Percentiles rank a stretch among this genome's conserved stretches.
Evolutionary conservation across 2,797 vertebrate species (phyloP).

Genomic region (Gephyroberyx darwinii): DNA sequence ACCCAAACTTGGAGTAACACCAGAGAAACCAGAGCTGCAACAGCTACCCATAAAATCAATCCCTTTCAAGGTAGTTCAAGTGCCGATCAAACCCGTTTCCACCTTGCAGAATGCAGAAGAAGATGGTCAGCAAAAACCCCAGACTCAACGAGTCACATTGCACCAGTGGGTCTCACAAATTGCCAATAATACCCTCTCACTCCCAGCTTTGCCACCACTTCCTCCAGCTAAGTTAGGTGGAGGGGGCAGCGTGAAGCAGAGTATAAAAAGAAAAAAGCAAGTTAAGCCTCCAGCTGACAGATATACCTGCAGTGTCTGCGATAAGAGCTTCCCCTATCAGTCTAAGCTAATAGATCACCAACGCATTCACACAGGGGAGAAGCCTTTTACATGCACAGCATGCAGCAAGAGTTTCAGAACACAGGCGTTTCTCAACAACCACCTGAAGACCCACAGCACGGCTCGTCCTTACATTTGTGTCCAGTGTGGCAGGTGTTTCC

Average conservation of each 20-base stretch:
- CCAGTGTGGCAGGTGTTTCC: slow-evolving; percentile 82
- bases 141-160: slow-evolving; percentile 77
- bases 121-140: slow-evolving; percentile 59
- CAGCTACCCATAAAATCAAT: slow-evolving; percentile 59
- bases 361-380: slow-evolving; percentile 80
- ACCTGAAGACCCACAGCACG: slow-evolving; percentile 81
- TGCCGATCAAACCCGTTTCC: slow-evolving; percentile 50
- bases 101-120: slow-evolving; percentile 37
- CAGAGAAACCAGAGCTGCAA: slow-evolving; percentile 45
- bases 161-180: slow-evolving; percentile 85
- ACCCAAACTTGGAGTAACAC: neutral
- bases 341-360: slow-evolving; percentile 81
- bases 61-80: slow-evolving; percentile 64
- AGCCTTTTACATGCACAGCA: slow-evolving; percentile 81
- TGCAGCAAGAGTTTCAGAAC: slow-evolving; percentile 82
- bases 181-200: slow-evolving; percentile 78
- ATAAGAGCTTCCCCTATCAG: slow-evolving; percentile 81
- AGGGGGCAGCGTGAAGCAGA: slow-evolving; percentile 53
- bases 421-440: slow-evolving; percentile 82
- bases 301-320: slow-evolving; percentile 73
- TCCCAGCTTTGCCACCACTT: slow-evolving; percentile 77
- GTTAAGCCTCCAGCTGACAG: slow-evolving; percentile 62
- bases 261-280: slow-evolving; percentile 70
- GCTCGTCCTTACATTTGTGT: slow-evolving; percentile 77
- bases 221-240: slow-evolving; percentile 49